These are phyloP conservation scores for Leptobrachium ailaonicum DNA, from an alignment of 2,113 vertebrate genomes.

Conservation along the genomic window DNA sequence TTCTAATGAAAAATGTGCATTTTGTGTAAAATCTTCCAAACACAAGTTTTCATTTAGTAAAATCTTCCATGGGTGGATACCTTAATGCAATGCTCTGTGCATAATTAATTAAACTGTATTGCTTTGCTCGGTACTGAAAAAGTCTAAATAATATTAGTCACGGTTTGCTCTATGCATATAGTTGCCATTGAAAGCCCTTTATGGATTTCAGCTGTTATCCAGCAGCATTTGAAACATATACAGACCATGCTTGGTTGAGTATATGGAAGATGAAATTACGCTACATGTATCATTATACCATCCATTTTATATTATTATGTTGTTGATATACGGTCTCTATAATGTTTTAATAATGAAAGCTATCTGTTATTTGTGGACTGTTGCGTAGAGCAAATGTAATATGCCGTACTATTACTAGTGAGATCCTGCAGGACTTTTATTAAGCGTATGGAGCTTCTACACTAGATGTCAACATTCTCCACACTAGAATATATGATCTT, in stretches of 20 bases:
- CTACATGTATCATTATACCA: not conserved
- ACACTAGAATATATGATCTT: constrained; percentile 10
- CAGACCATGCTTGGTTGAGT: not conserved
- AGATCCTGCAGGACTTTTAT: not conserved
- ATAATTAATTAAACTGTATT: no score
- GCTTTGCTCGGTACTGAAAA: no score
- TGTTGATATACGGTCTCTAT: not conserved
- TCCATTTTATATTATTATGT: not conserved
- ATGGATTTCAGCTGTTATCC: no score
- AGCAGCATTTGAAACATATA: not conserved
- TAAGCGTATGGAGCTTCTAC: constrained; percentile 6
- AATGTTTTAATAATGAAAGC: constrained; percentile 5
- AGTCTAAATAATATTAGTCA: no score
- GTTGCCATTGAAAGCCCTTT: no score
- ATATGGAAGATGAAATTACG: not conserved
- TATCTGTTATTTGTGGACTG: not conserved
- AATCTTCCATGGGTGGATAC: no score
- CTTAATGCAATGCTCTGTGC: no score
- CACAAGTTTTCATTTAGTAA: no score
- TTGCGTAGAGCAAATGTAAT: not conserved
- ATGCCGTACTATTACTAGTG: not conserved
- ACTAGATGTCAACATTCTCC: constrained; percentile 12
- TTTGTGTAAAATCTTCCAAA: no score
- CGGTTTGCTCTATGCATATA: no score
- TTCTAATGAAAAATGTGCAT: no score